Base-by-base conservation (phyloP, 2,113 vertebrate species). In the Philantomba maxwellii region DNA sequence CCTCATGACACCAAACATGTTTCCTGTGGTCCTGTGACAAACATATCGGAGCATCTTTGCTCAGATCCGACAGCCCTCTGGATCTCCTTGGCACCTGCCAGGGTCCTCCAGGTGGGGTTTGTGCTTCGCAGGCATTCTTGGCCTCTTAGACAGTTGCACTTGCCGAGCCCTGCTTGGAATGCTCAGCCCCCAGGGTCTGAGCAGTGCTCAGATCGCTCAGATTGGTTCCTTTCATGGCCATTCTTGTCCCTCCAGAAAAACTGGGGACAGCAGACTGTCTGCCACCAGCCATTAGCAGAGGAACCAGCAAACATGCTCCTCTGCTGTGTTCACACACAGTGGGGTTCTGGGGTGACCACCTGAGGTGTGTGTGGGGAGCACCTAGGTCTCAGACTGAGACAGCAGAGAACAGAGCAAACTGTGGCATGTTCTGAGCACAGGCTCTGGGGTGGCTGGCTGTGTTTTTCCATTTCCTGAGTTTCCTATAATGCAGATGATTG, bases 1-100 rank as follows among this genome's bases (percentile, higher is more conserved):
- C 84, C 4, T 0, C 21, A 1, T 28, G 23, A 28, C 28, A 7
- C 51, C 30, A 39, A 13, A 58, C 33, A 11, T 2, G 4, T 25
- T 26, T 75, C 15, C 33, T 51, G 33, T 51, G 26, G 51, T 53
- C 73, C 55, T 5, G 12, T 13, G n/a, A 4, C 49, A 36, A 4
- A 55, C 6, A 23, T 39, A 39, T 30, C 12, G 30, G 30, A 70
- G 33, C 30, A 7, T 39, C 23, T 39, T 21, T 66, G 36, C n/a
- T 93, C 81, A 12, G 19, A 13, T 89, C 70, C 39, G 26, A 58
- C 49, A n/a, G 58, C 21, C 12, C 33, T 51, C n/a, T 58, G 84
- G 89, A 15, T 55, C 45, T 89, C 66, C 75, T 60, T 13, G 23
- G 16, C 33, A 11, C 45, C 4, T 36, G 28, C 53, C 5, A 7